Evolutionary conservation across 2,113 vertebrate species (phyloP), one percentile per base, ranked within the genome.

Genomic region (Gracilinanus agilis): DNA sequence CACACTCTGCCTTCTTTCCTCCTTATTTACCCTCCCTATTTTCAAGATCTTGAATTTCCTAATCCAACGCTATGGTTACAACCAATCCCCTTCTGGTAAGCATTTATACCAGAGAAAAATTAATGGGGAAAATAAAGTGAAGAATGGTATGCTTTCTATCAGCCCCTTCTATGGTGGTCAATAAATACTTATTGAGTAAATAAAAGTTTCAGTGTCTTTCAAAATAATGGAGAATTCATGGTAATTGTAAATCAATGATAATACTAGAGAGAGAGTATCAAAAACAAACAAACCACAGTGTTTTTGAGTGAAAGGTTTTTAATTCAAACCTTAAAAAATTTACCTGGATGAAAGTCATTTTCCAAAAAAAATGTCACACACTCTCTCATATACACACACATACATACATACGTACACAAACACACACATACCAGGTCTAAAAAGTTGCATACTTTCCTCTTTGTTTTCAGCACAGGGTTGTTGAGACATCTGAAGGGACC

Each of bases 361-460:
- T 97, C 83, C 94, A 96, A 96, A 95, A 90, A 96, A 96, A 92
- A 94, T 90, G 40, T 95, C 61, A 8, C 92, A 95, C 95, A 92
- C 44, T 92, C 29, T 55, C 90, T 90, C 94, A 67, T 12, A 67
- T 29, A 67, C 11, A 58, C 56, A 56, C 55, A 56, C 55, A 56
- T 24, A 56, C 55, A 56, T 24, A 56, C 23, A 56, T 23, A 55
- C 55, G 16, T 13, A 55, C 54, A 55, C 54, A 55, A 13, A 55
- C 54, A 55, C 54, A 55, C 54, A 55, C 11, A 55, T 19, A 2
- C 56, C 25, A 13, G 11, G 1, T 40, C 34, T 25, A 34, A 83
- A 40, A 83, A 40, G 67, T 83, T 83, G 13, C 8, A 40, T 23
- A 83, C 3, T 83, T 40, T 23, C 19, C 19, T 21, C 23, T 94